Percentiles rank a stretch among this genome's conserved stretches.
Evolutionary conservation across 2,113 vertebrate species (phyloP).

Genomic region (Pionites leucogaster): DNA sequence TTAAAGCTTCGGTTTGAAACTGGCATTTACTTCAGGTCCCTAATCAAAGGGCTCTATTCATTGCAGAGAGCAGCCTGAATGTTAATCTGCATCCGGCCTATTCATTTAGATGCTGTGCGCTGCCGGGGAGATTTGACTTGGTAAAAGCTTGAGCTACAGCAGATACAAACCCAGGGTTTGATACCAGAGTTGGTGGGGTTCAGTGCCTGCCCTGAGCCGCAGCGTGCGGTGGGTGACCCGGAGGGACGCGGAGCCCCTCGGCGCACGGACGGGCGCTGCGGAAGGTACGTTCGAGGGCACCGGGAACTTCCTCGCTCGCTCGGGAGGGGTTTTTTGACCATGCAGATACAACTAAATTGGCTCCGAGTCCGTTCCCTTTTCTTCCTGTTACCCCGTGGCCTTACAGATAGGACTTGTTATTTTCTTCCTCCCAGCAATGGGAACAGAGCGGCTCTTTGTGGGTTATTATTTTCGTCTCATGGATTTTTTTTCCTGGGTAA

Average conservation of each 20-base stretch:
- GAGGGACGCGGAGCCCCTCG: not conserved
- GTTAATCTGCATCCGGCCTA: slow-evolving; percentile 82
- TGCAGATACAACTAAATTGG: slow-evolving; percentile 56
- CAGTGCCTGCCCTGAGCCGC: not conserved
- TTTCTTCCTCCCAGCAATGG: not conserved
- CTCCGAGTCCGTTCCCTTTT: slow-evolving; percentile 43
- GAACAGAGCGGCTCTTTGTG: slow-evolving; percentile 57
- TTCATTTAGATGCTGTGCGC: slow-evolving; percentile 81
- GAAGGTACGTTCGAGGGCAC: slow-evolving; percentile 55
- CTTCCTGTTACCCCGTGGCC: slow-evolving; percentile 61
- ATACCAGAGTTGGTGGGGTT: not conserved
- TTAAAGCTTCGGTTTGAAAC: slow-evolving; percentile 77
- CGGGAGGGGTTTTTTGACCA: not conserved
- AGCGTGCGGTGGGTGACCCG: not conserved
- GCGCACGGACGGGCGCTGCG: not conserved
- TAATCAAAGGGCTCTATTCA: slow-evolving; percentile 86
- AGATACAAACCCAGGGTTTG: slow-evolving; percentile 51
- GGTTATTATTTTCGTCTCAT: slow-evolving; percentile 15
- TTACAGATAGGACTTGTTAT: slow-evolving; percentile 48
- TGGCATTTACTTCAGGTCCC: slow-evolving; percentile 78
- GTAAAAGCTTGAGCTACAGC: slow-evolving; percentile 73
- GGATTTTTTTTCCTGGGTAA: not conserved
- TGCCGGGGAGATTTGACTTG: slow-evolving; percentile 75
- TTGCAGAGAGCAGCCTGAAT: slow-evolving; percentile 78
- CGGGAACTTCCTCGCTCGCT: slow-evolving; percentile 30